Conservation (phyloP, 2,797 vertebrate genomes). For the Cirrhinus mrigala region DNA sequence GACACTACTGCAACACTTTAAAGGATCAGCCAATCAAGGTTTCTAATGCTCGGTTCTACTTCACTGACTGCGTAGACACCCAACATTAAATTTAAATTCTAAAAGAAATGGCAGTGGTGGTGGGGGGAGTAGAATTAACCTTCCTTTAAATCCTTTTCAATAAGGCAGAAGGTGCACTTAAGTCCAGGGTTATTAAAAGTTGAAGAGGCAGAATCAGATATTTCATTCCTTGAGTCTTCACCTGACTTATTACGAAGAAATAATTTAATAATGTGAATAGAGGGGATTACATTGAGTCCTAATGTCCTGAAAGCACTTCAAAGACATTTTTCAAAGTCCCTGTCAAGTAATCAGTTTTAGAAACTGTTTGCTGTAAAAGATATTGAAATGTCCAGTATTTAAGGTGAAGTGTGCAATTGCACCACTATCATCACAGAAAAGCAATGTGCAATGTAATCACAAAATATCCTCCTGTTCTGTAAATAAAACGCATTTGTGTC, state of each 20-base stretch:
- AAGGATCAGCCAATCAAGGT: conserved; percentile 69
- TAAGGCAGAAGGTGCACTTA: conserved; percentile 37
- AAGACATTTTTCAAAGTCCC: conserved; percentile 27
- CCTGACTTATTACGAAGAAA: conserved; percentile 6
- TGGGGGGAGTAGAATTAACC: conserved; percentile 6
- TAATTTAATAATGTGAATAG: conserved; percentile 27
- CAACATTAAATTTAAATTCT: neutral
- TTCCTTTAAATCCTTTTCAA: conserved; percentile 47
- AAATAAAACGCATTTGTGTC: neutral
- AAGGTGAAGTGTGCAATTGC: neutral
- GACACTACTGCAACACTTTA: conserved; percentile 61
- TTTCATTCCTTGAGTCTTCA: conserved; percentile 15
- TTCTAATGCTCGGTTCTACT: conserved; percentile 70
- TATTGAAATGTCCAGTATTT: neutral
- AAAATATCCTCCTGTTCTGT: neutral
- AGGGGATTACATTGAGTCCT: neutral
- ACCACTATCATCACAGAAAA: neutral
- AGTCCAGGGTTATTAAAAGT: conserved; percentile 22
- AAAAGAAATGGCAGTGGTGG: neutral
- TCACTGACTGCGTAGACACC: conserved; percentile 41
- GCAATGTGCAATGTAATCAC: neutral
- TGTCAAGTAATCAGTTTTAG: conserved; percentile 23
- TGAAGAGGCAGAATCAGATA: neutral
- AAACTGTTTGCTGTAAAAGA: conserved; percentile 10
- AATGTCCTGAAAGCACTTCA: conserved; percentile 26